Percentiles rank a stretch among this genome's conserved stretches.
phyloP scores from a whole-genome alignment of 2,113 vertebrate species.

The Catharus bicknelli region DNA sequence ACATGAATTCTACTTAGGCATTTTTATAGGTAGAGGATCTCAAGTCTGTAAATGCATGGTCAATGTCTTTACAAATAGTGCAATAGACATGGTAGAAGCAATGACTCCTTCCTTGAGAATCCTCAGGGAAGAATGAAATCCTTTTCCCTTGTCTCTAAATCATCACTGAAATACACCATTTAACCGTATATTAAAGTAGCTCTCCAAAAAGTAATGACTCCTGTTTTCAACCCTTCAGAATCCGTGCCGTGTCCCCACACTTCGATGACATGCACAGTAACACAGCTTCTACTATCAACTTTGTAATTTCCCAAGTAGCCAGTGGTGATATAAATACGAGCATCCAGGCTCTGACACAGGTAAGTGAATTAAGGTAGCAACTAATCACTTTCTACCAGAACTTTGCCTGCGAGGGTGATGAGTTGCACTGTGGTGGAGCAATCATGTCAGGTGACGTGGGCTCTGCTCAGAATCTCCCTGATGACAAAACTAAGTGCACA shows the following conservation, averaged over 20 bases:
- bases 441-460: conserved; percentile 58
- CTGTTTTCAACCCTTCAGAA: conserved; percentile 74
- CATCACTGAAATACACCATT: not conserved
- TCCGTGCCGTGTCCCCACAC: conserved; percentile 90
- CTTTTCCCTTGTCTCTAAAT: not conserved
- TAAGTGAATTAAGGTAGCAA: conserved; percentile 48
- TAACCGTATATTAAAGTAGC: not conserved
- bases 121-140: not conserved
- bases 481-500: conserved; percentile 78
- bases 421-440: conserved; percentile 76
- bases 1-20: not conserved
- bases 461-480: conserved; percentile 73
- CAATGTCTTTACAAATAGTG: not conserved
- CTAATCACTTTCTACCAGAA: not conserved
- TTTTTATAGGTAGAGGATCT: not conserved
- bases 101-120: not conserved
- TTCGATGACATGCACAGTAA: conserved; percentile 97
- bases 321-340: conserved; percentile 95
- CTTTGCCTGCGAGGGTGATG: conserved; percentile 75
- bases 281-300: conserved; percentile 97
- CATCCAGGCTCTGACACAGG: conserved; percentile 96
- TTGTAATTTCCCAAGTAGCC: conserved; percentile 97
- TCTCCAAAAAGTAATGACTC: not conserved
- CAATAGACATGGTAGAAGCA: not conserved
- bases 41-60: not conserved